Evolutionary conservation across 2,888 invertebrate genomes (phyloP), one percentile per base, ranked within the genome.

Genomic region (Eilema depressum): DNA sequence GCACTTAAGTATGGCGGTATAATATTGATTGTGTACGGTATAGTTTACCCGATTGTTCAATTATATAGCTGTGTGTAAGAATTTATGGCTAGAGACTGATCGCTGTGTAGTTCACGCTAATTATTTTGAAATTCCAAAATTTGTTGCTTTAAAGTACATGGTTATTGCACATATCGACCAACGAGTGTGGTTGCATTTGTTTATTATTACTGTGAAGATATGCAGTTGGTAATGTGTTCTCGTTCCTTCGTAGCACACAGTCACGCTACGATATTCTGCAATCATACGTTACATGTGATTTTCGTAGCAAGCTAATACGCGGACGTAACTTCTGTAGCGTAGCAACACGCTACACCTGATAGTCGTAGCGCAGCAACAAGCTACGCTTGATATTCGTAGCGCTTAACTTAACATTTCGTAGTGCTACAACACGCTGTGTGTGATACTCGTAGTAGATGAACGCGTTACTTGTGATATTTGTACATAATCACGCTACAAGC

Each of bases 41-140:
- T 62, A 69, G 63, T 79, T 75, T 78, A 75, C 79, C 81, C 80
- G 74, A 80, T 73, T 73, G 62, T 80, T 81, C 73, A 81, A 78
- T 79, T 70, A 71, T 75, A 74, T 74, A 75, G 76, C 73, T 70
- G 67, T 61, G 60, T 69, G 66, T 41, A 60, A 64, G 60, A 59
- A 37, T 63, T 79, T 72, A 65, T 75, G 69, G 75, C 73, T 73
- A 70, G 75, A 60, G 7, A 67, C 30, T 71, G 59, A 66, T 61
- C 25, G 37, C 37, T 64, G 33, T 69, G 53, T 60, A 26, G 41
- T 66, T 79, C 68, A 53, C 28, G 56, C 53, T 62, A 57, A 59
- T 63, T 53, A 57, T 57, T 68, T 17, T 33, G 17, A 68, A 68
- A 37, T 64, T 66, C 10, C 60, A 63, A 37, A 57, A 60, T 74